Evolutionary conservation across 2,113 vertebrate species (phyloP).

Genomic region (Hymenochirus boettgeri): DNA sequence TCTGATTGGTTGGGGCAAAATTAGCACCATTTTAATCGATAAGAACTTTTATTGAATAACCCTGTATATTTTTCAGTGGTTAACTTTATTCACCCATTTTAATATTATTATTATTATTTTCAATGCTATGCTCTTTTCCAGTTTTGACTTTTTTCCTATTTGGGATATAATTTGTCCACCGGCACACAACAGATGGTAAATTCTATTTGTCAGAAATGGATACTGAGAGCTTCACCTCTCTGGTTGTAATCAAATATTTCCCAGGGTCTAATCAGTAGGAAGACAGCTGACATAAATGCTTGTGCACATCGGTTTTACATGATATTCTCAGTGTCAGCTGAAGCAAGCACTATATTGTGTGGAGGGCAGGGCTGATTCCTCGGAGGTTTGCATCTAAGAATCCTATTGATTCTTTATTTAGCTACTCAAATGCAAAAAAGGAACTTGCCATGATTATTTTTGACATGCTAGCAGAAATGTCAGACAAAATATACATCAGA

Average conservation of each 20-base stretch:
- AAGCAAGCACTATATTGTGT: conserved; percentile 51
- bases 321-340: conserved; percentile 50
- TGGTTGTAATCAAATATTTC: conserved; percentile 56
- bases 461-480: conserved; percentile 50
- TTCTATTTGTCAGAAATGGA: conserved; percentile 44
- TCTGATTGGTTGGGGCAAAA: too few relatives aligned
- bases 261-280: conserved; percentile 50
- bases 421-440: conserved; percentile 54
- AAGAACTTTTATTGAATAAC: too few relatives aligned
- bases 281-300: conserved; percentile 51
- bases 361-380: conserved; percentile 48
- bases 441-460: conserved; percentile 58
- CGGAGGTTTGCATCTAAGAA: conserved; percentile 48
- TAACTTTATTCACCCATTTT: too few relatives aligned
- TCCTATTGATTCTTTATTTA: conserved; percentile 81
- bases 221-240: conserved; percentile 37
- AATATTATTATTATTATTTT: not conserved
- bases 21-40: too few relatives aligned
- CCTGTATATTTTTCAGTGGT: too few relatives aligned
- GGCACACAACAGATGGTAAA: conserved; percentile 41
- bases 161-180: not conserved
- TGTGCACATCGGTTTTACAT: conserved; percentile 52
- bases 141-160: conserved; percentile 8
- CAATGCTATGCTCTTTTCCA: conserved; percentile 36
- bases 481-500: conserved; percentile 42